Conservation (phyloP, 2,888 invertebrate genomes). For the Hermaeophaga mercurialis region DNA sequence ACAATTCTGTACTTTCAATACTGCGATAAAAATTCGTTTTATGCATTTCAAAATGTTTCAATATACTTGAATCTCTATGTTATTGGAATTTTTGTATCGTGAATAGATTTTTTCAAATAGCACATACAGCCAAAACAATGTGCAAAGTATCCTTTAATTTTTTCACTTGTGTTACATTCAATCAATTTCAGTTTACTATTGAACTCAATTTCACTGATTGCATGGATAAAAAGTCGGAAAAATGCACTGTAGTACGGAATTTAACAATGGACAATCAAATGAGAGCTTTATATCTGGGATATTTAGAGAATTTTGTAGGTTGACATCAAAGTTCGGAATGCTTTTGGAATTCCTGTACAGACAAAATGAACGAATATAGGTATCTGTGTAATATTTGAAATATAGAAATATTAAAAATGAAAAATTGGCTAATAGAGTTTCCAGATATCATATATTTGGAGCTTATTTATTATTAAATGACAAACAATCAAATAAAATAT, state of each 20-base stretch:
- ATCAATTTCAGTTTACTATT: not conserved
- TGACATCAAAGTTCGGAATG: too few relatives aligned
- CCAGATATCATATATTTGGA: too few relatives aligned
- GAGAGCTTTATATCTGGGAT: not conserved
- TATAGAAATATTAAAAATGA: too few relatives aligned
- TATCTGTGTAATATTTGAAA: too few relatives aligned
- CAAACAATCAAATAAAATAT: too few relatives aligned
- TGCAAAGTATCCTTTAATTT: not conserved
- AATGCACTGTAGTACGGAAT: not conserved
- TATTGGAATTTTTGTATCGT: not conserved
- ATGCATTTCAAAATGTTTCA: not conserved
- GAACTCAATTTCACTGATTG: not conserved
- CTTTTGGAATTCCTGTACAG: too few relatives aligned
- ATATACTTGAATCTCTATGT: not conserved
- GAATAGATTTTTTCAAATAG: not conserved
- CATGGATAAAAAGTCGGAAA: not conserved
- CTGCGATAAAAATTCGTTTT: not conserved
- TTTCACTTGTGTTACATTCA: not conserved
- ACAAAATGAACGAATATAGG: too few relatives aligned
- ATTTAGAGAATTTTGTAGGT: too few relatives aligned
- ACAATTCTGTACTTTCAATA: not conserved
- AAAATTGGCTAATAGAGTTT: too few relatives aligned
- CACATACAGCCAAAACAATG: not conserved
- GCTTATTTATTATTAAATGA: too few relatives aligned
- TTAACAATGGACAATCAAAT: not conserved